Conservation (phyloP, 1,140 invertebrate genomes). For the Danaus melanippus region DNA sequence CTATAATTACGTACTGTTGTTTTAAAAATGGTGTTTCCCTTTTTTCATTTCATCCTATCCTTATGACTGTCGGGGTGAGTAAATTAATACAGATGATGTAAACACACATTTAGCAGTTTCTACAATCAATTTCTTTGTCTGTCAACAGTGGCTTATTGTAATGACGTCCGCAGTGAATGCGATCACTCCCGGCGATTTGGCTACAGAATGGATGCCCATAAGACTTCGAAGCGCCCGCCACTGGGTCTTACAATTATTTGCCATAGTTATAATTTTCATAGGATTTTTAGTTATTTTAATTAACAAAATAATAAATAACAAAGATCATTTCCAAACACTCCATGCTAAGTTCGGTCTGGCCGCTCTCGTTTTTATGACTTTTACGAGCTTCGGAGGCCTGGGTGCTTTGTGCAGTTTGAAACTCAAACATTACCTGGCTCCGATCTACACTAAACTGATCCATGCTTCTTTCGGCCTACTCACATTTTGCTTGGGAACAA, state of each 20-base stretch:
- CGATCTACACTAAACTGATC: conserved; percentile 62
- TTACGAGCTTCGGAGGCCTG: conserved; percentile 56
- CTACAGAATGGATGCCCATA: conserved; percentile 68
- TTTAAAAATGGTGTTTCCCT: conserved; percentile 49
- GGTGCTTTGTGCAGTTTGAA: conserved; percentile 59
- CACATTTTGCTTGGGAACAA: conserved; percentile 56
- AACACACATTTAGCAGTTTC: neutral
- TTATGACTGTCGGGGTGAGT: conserved; percentile 50
- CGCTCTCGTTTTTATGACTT: conserved; percentile 51
- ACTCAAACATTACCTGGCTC: conserved; percentile 59
- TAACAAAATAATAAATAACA: conserved; percentile 53
- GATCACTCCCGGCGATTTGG: conserved; percentile 63
- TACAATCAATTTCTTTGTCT: conserved; percentile 5
- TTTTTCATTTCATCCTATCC: conserved; percentile 64
- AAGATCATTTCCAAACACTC: conserved; percentile 50
- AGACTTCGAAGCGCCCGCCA: conserved; percentile 60
- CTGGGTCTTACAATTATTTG: conserved; percentile 60
- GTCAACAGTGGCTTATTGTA: conserved; percentile 63
- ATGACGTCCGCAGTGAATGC: conserved; percentile 67
- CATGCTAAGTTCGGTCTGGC: conserved; percentile 65
- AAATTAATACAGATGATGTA: conserved; percentile 1
- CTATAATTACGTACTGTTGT: conserved; percentile 53
- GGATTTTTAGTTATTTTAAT: conserved; percentile 60
- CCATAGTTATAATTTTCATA: conserved; percentile 34
- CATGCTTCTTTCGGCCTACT: conserved; percentile 56